These are phyloP conservation scores for Corydoras maculifer DNA, from an alignment of 2,113 vertebrate genomes.

Conservation along the genomic window DNA sequence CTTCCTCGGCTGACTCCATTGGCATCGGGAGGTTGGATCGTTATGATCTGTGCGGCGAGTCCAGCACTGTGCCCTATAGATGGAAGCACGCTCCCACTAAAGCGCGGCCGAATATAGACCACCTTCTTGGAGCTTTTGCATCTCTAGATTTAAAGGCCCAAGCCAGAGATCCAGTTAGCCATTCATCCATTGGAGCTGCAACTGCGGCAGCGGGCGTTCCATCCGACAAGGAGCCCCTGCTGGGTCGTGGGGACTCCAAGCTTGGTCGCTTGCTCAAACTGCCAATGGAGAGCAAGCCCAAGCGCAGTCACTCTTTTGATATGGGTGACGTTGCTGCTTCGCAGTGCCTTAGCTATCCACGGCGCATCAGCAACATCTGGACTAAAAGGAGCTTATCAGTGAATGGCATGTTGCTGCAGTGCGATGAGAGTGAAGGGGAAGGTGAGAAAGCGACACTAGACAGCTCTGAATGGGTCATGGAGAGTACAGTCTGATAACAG, in stretches of 20 bases:
- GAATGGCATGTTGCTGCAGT: conserved; percentile 93
- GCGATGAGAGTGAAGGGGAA: conserved; percentile 79
- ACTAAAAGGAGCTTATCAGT: conserved; percentile 97
- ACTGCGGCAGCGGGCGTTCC: conserved; percentile 51
- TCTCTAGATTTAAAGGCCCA: conserved; percentile 89
- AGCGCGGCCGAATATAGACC: conserved; percentile 83
- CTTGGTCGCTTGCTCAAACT: conserved; percentile 80
- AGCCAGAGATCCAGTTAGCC: conserved; percentile 65
- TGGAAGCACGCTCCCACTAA: conserved; percentile 74
- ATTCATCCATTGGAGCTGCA: conserved; percentile 53
- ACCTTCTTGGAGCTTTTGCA: conserved; percentile 91
- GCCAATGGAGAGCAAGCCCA: conserved; percentile 87
- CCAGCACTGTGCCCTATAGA: conserved; percentile 76
- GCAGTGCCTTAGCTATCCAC: conserved; percentile 80
- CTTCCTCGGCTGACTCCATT: conserved; percentile 72
- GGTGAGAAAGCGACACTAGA: conserved; percentile 78
- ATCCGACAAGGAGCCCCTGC: conserved; percentile 90
- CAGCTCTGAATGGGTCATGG: conserved; percentile 98
- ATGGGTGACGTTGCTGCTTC: conserved; percentile 81
- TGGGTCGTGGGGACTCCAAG: conserved; percentile 79
- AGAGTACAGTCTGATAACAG: conserved; percentile 84
- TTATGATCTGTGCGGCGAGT: conserved; percentile 62
- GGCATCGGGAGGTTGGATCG: conserved; percentile 49
- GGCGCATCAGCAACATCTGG: conserved; percentile 94
- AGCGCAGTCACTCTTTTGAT: conserved; percentile 96